Base-by-base conservation (phyloP, 2,113 vertebrate genomes). In the Boleophthalmus pectinirostris region DNA sequence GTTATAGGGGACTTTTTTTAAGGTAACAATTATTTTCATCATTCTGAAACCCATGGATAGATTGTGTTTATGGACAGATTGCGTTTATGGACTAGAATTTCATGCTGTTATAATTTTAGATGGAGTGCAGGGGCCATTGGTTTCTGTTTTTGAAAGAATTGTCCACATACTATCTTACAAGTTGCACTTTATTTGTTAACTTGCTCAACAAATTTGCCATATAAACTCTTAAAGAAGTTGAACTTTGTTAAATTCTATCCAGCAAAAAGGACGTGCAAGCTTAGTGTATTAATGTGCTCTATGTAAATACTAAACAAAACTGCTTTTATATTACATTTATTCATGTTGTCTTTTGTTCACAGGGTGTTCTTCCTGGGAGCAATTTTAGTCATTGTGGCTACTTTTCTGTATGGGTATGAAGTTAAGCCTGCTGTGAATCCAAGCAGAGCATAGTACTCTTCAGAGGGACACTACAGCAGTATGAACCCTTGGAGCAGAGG, bases 371-470 rank as follows among this genome's bases (percentile, higher is more conserved):
- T 98, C 90, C 69, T 97, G 4, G 98, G 98, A 83, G 93, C 97
- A 72, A 1, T 97, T 83, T 90, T 98, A 82, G 97, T 99, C 86
- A 99, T 98, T 81, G 77, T 83, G 68, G 98, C 98, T 65, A 99
- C 98, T 79, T 99, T 99, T 85, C 93, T 99, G 35, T 99, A 99
- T 0, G 95, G 98, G 78, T 98, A 98, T 33, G 95, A 98, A 89
- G 94, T 94, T 82, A 97, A 97, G 87, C 90, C 94, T 10, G 47
- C 93, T 79, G 90, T 95, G 85, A 98, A 95, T 86, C 94, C 94
- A 81, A 96, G 93, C 88, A 95, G 96, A 87, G 97, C 96, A 8
- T 99, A 90, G 82, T 75, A 81, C 81, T 9, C 63, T 66, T 49
- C 29, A 45, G 45, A 70, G 66, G 43, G 60, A 78, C 69, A 38